Base-by-base conservation (phyloP, 1,140 invertebrate genomes). In the Proctacanthus coquilletti region DNA sequence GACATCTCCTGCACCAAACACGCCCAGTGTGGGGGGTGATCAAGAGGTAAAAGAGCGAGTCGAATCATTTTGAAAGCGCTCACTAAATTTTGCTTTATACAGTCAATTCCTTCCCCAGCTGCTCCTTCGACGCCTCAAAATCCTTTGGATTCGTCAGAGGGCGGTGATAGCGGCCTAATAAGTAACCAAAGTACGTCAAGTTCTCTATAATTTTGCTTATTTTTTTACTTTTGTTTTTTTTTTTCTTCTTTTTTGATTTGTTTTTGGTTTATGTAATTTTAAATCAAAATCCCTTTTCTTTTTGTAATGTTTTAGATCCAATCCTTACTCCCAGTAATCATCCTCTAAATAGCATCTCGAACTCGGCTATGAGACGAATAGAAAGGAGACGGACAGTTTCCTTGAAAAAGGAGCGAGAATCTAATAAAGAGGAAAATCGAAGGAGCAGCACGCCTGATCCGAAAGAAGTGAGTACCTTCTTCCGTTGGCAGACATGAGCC, bases 31-130 rank as follows among this genome's bases (percentile, higher is more conserved):
- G 18, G 34, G 36, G 18, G 44, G 42, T 11, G 57, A 59, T 39
- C 52, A 51, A 17, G 57, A 60, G 40, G 47, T 61, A 38, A 36
- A 38, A 30, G 6, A 33, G 27, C 9, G 10, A 6, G 21, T 30
- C 38, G 23, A 2, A 30, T 38, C 25, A 33, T 8, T 37, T 37
- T 38, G 21, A 14, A 4, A 41, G 3, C 34, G 13, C 4, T 23
- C 15, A 25, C 11, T 39, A 34, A 41, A 29, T 36, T 42, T 23
- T 31, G 20, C 31, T 41, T 19, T 17, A 37, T 45, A 25, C 14
- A 45, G 40, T 58, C 48, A 30, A 70, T 69, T 15, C 71, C 71
- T 10, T 72, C 72, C 21, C 71, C 71, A 5, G 59, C 69, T 20
- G 68, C 71, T 21, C 70, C 70, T 5, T 53, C 57, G 2, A 43